These are phyloP conservation scores for Oeneis ivallda DNA, from an alignment of 2,888 invertebrate genomes.

Conservation along the genomic window DNA sequence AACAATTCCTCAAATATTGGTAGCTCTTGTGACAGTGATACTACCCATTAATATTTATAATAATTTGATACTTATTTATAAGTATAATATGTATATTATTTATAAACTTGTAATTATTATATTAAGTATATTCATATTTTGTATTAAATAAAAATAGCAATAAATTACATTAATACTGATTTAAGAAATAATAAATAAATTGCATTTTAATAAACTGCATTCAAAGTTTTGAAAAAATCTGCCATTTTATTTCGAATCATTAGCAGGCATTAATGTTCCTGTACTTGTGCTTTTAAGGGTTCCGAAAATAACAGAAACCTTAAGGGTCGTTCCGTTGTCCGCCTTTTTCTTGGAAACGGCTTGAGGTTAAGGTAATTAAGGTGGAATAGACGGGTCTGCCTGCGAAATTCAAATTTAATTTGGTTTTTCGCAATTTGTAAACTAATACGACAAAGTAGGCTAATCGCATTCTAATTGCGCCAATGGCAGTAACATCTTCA, in stretches of 20 bases:
- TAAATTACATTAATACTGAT: background rate
- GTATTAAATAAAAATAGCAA: constrained; percentile 6
- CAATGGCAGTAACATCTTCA: too few species aligned
- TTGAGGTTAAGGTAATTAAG: too few species aligned
- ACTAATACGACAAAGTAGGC: too few species aligned
- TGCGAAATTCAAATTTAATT: too few species aligned
- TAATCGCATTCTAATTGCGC: too few species aligned
- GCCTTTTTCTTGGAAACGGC: too few species aligned
- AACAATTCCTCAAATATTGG: constrained; percentile 53
- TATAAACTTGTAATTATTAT: background rate
- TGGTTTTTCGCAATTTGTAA: too few species aligned
- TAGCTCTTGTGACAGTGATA: constrained; percentile 53
- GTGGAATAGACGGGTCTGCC: too few species aligned
- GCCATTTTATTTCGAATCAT: background rate
- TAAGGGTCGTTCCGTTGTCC: too few species aligned
- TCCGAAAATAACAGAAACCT: too few species aligned
- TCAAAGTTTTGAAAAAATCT: background rate
- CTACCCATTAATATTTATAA: background rate
- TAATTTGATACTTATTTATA: background rate
- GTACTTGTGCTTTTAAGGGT: too few species aligned
- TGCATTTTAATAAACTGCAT: background rate
- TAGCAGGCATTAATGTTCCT: too few species aligned
- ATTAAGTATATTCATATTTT: background rate
- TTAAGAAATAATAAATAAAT: background rate
- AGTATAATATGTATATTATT: constrained; percentile 7